Evolutionary conservation across 2,888 invertebrate genomes (phyloP).

Genomic region (Pseudanteris insignis): DNA sequence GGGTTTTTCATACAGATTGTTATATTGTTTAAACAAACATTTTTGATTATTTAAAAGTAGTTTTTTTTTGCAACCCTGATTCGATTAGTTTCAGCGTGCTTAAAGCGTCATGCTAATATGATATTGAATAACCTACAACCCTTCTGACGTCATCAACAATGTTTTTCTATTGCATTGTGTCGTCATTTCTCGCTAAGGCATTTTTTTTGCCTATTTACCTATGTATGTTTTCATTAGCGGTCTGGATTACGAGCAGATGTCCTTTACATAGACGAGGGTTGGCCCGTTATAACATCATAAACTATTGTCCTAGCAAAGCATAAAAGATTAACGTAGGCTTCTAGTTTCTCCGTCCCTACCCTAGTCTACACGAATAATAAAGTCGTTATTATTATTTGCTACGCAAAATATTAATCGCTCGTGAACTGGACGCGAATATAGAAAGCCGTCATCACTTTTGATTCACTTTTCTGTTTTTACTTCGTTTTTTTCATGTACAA

Average conservation of each 20-base stretch:
- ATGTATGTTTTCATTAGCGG: conserved; percentile 62
- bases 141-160: conserved; percentile 11
- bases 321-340: conserved; percentile 59
- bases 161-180: conserved; percentile 22
- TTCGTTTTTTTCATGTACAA: conserved; percentile 6
- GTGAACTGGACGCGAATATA: conserved; percentile 29
- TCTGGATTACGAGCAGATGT: conserved; percentile 66
- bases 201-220: conserved; percentile 24
- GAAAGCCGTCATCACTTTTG: conserved; percentile 8
- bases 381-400: conserved; percentile 37
- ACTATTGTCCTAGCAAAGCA: conserved; percentile 56
- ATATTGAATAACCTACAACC: conserved; percentile 4
- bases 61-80: no score
- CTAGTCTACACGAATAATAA: conserved; percentile 25
- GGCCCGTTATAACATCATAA: conserved; percentile 58
- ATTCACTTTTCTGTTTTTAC: conserved; percentile 5
- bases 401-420: conserved; percentile 23
- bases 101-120: conserved; percentile 1
- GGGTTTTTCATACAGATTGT: no score
- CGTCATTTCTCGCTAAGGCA: background rate
- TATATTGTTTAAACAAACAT: no score
- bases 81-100: no score
- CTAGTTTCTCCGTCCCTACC: conserved; percentile 13
- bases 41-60: no score
- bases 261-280: conserved; percentile 57